Base-by-base conservation (phyloP, 1,140 invertebrate species). In the Wiebesia pumilae region DNA sequence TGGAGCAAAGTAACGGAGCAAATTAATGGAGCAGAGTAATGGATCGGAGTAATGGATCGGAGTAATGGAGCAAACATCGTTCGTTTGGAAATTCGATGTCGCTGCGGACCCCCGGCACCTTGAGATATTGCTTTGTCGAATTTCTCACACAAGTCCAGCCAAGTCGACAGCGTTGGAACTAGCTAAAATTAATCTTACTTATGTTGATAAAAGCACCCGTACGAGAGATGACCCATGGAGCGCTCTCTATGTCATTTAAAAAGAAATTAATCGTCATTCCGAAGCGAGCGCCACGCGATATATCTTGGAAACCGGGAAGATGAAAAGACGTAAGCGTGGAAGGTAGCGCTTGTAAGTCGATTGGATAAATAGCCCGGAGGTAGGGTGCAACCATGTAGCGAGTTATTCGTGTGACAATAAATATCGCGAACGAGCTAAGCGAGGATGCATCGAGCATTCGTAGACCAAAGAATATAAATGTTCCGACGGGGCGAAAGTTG, bases 251-350 rank as follows among this genome's bases (percentile, higher is more conserved):
- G 19, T 54, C 81, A n/a, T 43, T 85, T 79, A 85, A 79, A 85
- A 80, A 85, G 27, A 27, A 51, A 85, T 85, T 75, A 78, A 80
- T 85, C 81, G 65, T 62, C 73, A 83, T 83, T 73, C 67, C 21
- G n/a, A 21, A 58, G 30, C 47, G 71, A 43, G 69, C 69, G 78
- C 69, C 30, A 62, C 19, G 30, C 82, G 38, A 35, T 78, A 54
- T 24, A 16, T 54, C 21, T 4, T 10, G 38, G 33, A 77, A 54
- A 30, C 51, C 71, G 71, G 51, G 77, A 83, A 77, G 71, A 77
- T 51, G 35, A 40, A 65, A 58, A 54, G 24, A 33, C 12, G 19
- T 16, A 19, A 43, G 24, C 24, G 71, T 27, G 14, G 40, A 33
- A 75, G 40, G 71, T 43, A 33, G 71, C 47, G n/a, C 27, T 35